These are phyloP conservation scores for Oncorhynchus clarkii DNA, from an alignment of 2,113 vertebrate species.

Conservation along the genomic window DNA sequence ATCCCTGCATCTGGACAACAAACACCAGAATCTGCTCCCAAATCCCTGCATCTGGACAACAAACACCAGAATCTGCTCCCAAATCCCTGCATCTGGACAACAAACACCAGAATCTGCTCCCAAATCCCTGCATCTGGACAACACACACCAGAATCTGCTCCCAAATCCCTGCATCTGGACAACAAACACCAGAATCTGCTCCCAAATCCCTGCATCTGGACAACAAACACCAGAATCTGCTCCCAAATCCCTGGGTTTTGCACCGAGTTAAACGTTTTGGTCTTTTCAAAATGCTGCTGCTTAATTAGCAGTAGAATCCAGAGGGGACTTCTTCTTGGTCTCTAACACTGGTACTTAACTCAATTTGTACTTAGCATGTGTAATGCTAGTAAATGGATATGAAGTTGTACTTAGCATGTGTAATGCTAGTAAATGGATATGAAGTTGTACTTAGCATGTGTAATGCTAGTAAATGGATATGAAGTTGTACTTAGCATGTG, in stretches of 20 bases:
- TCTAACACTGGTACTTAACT: constrained; percentile 56
- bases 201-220: neutral
- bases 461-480: constrained; percentile 21
- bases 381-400: constrained; percentile 32
- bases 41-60: constrained; percentile 35
- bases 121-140: too few relatives aligned
- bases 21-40: constrained; percentile 47
- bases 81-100: too few relatives aligned
- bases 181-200: too few relatives aligned
- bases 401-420: too few relatives aligned
- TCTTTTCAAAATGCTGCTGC: constrained; percentile 64
- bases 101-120: too few relatives aligned
- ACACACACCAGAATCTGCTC: too few relatives aligned
- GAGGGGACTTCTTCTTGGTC: constrained; percentile 59
- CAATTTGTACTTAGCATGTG: constrained; percentile 54
- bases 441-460: constrained; percentile 30
- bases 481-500: constrained; percentile 23
- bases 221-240: too few relatives aligned
- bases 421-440: too few relatives aligned
- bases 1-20: constrained; percentile 36
- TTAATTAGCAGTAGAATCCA: constrained; percentile 70
- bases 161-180: too few relatives aligned
- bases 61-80: too few relatives aligned
- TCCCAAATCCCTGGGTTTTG: constrained; percentile 51
- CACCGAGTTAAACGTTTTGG: constrained; percentile 67